Base-by-base conservation (phyloP, 2,888 invertebrate species). In the Tipula vernalis region DNA sequence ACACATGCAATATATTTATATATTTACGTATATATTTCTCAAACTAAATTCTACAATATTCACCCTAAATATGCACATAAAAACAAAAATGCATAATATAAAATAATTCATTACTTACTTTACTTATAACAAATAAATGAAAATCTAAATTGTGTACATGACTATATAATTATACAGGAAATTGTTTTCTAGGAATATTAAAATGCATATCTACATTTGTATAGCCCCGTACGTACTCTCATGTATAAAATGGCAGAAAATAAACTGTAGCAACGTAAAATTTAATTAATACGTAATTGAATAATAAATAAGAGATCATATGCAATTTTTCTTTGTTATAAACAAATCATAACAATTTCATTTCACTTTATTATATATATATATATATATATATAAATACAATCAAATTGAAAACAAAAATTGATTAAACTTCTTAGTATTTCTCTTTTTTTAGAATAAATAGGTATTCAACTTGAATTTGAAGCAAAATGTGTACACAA, bases 121-220 rank as follows among this genome's bases (percentile, higher is more conserved):
- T 71, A 71, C 28, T 71, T 71, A 71, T 71, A 71, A 28, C 28
- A 71, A 28, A 71, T 71, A 71, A 28, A 71, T 71, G 28, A 71
- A 71, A 71, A 71, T 71, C 71, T 71, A 71, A 71, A 28, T 71
- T 71, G 28, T 71, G 71, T 71, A 71, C 71, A 71, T 71, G 71
- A 71, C 71, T 84, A 39, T 84, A 41, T 84, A 84, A 84, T 84
- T 84, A 84, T 84, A 84, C 41, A 84, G 84, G 84, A 84, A 84
- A 84, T 84, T 84, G 84, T 84, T 84, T 71, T 84, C 84, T 84
- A 84, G 84, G 84, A 84, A 84, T 39, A 39, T 39, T 84, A 71
- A 71, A 71, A 71, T 71, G 71, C 71, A 71, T 71, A 71, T 28
- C 71, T 71, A 71, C 71, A 10, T 71, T 71, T 71, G 28, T 71